These are phyloP conservation scores for Aleiodes leptofemur DNA, from an alignment of 2,888 invertebrate genomes.

Conservation along the genomic window DNA sequence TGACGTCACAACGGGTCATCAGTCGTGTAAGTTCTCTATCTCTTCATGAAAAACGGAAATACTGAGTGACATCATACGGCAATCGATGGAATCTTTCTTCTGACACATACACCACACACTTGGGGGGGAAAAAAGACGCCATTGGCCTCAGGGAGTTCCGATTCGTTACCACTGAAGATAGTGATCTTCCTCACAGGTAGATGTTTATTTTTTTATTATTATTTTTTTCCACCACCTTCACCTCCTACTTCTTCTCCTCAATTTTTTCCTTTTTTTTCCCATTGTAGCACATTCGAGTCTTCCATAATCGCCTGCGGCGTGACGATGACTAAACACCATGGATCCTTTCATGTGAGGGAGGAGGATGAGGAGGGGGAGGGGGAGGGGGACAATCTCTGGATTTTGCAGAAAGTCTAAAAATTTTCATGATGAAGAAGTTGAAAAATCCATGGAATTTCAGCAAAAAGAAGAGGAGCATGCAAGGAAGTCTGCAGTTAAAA, in stretches of 20 bases:
- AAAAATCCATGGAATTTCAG: slow-evolving; percentile 14
- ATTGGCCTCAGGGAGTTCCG: slow-evolving; percentile 43
- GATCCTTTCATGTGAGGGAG: slow-evolving; percentile 33
- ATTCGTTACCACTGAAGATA: slow-evolving; percentile 46
- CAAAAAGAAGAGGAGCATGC: not conserved
- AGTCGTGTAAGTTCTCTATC: slow-evolving; percentile 29
- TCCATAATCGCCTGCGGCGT: slow-evolving; percentile 44
- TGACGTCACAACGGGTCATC: slow-evolving; percentile 45
- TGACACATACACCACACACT: slow-evolving; percentile 18
- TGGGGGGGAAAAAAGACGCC: slow-evolving; percentile 15
- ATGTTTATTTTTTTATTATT: slow-evolving; percentile 31
- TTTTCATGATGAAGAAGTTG: not conserved
- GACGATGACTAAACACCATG: slow-evolving; percentile 47
- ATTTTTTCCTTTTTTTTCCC: slow-evolving; percentile 21
- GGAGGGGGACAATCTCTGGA: slow-evolving; percentile 6
- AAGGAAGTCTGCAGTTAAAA: not conserved
- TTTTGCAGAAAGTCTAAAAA: not conserved
- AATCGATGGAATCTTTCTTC: slow-evolving; percentile 1
- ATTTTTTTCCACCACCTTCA: not conserved
- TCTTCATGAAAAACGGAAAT: slow-evolving; percentile 42
- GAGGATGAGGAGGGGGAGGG: slow-evolving; percentile 17
- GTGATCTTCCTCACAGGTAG: slow-evolving; percentile 39
- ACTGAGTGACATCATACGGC: slow-evolving; percentile 44
- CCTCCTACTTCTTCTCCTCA: not conserved
- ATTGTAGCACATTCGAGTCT: slow-evolving; percentile 32